phyloP scores from a whole-genome alignment of 2,797 vertebrate genomes.

The Fratercula arctica region DNA sequence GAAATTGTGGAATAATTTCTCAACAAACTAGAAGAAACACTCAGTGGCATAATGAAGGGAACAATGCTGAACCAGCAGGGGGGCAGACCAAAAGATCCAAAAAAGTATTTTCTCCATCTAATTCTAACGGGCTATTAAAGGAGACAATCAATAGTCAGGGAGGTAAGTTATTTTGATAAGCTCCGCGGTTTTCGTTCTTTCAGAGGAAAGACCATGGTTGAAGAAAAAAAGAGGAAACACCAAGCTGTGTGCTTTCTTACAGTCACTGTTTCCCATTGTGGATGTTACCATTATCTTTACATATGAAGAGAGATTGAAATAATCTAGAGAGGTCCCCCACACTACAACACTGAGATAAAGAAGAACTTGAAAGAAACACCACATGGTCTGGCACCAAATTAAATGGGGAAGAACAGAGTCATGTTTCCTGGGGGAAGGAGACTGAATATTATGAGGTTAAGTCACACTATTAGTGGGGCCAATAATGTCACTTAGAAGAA shows the following conservation, averaged over 20 bases:
- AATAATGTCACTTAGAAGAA: slow-evolving; percentile 55
- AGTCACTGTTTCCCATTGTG: slow-evolving; percentile 52
- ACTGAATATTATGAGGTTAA: slow-evolving; percentile 64
- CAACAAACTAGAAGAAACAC: slow-evolving; percentile 43
- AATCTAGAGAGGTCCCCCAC: slow-evolving; percentile 54
- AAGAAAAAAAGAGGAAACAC: slow-evolving; percentile 32
- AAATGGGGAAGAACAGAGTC: slow-evolving; percentile 59
- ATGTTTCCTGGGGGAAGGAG: slow-evolving; percentile 50
- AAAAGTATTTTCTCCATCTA: slow-evolving; percentile 45
- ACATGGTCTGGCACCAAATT: slow-evolving; percentile 57
- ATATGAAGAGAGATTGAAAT: slow-evolving; percentile 66
- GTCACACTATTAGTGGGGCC: slow-evolving; percentile 56
- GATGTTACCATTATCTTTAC: slow-evolving; percentile 66
- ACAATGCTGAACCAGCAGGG: slow-evolving; percentile 26
- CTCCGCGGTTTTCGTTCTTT: slow-evolving; percentile 41
- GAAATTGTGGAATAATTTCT: slow-evolving; percentile 40
- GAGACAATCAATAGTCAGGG: slow-evolving; percentile 65
- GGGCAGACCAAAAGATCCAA: slow-evolving; percentile 47
- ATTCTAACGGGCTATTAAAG: slow-evolving; percentile 58
- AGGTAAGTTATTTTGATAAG: slow-evolving; percentile 63
- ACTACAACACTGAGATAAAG: slow-evolving; percentile 52
- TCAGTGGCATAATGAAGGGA: slow-evolving; percentile 51
- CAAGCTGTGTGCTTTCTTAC: slow-evolving; percentile 55
- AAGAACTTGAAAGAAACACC: slow-evolving; percentile 55
- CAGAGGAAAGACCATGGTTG: slow-evolving; percentile 24